phyloP scores from a whole-genome alignment of 1,140 invertebrate species.

The Cataglyphis hispanica region DNA sequence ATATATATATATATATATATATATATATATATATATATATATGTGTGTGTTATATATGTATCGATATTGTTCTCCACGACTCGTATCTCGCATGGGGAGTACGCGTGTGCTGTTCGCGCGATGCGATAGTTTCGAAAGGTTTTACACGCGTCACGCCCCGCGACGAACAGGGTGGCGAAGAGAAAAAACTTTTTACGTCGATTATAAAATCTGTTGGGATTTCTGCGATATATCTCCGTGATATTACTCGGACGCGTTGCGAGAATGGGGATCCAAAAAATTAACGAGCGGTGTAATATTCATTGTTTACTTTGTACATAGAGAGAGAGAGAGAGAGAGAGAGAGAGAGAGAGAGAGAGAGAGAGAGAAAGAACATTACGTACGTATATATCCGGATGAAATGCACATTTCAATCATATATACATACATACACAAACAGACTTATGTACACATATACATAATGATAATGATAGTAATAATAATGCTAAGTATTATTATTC shows the following conservation, averaged over 20 bases:
- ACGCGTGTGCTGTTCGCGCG: not conserved
- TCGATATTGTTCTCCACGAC: not conserved
- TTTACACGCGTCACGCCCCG: not conserved
- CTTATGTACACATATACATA: conserved; percentile 61
- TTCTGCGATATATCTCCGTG: conserved; percentile 53
- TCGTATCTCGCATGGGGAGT: not conserved
- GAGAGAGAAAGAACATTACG: conserved; percentile 34
- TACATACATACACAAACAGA: conserved; percentile 59
- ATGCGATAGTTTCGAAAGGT: not conserved
- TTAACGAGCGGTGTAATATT: conserved; percentile 70
- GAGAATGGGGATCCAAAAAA: conserved; percentile 63
- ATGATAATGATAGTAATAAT: conserved; percentile 62
- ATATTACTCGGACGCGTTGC: conserved; percentile 64
- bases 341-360: conserved; percentile 33
- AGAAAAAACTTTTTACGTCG: conserved; percentile 17
- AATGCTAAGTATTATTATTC: conserved; percentile 63
- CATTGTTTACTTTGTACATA: conserved; percentile 72
- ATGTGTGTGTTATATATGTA: not conserved
- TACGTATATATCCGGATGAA: conserved; percentile 56
- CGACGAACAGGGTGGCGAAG: not conserved
- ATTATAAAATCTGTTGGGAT: conserved; percentile 57
- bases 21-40: not conserved
- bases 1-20: conserved; percentile 15
- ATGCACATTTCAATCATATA: conserved; percentile 37
- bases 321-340: conserved; percentile 6